Base-by-base conservation (phyloP, 2,888 invertebrate species). In the Microplitis deprimator region DNA sequence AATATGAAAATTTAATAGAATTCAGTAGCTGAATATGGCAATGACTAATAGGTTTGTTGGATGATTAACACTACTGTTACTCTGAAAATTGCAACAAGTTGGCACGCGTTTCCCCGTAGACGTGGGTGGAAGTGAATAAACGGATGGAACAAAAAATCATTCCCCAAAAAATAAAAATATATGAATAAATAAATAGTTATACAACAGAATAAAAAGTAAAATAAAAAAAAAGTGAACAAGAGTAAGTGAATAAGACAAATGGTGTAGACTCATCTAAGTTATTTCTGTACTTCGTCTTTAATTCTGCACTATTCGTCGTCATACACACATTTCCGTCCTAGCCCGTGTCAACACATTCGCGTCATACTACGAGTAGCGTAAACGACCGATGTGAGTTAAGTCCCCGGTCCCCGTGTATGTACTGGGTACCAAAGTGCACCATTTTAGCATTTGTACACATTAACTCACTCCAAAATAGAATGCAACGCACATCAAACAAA, bases 391-490 rank as follows among this genome's bases (percentile, higher is more conserved):
- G 64, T 61, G 61, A 68, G 50, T 68, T 20, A 59, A 71, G 59
- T 71, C 67, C 75, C 39, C 16, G 62, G 70, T 70, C 17, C 39
- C 65, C 17, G 16, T 62, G 8, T 62, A 17, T n/a, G 16, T 73
- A 76, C 79, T 81, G 75, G 75, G 79, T 80, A 81, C 79, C 79
- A 80, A 84, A 84, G 83, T 83, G 84, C 82, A 83, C 81, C 76
- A 62, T 76, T 85, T 82, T 81, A 83, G 82, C 76, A 62, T 76
- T 85, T 82, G 81, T 82, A 84, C 82, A 82, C 81, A 82, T 83
- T 81, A 82, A 85, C 77, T 84, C 83, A 81, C 78, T 84, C 83
- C 81, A 84, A 88, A 88, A 88, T 88, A 88, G 87, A 85, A 85
- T 84, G 81, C 83, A 83, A 81, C 82, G 82, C 80, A 82, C 83